phyloP scores from a whole-genome alignment of 2,113 vertebrate genomes.

The Ageneiosus marmoratus region DNA sequence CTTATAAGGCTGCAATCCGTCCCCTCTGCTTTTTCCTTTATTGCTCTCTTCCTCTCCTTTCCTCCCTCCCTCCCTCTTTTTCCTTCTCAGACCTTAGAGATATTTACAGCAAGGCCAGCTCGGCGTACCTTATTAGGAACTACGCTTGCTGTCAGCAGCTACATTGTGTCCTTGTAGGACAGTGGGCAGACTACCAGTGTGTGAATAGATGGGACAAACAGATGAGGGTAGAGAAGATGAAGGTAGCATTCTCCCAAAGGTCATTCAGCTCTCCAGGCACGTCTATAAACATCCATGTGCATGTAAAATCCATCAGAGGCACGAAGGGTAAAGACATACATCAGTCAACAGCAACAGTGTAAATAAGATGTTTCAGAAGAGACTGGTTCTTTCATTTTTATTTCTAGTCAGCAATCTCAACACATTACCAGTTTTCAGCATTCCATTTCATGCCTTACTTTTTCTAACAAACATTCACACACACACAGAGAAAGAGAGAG shows the following conservation, averaged over 20 bases:
- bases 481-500: too few relatives aligned
- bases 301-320: constrained; percentile 21
- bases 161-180: constrained; percentile 65
- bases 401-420: background rate
- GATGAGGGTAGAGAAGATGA: constrained; percentile 57
- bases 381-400: background rate
- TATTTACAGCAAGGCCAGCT: constrained; percentile 75
- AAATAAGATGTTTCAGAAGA: background rate
- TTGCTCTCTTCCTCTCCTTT: constrained; percentile 70
- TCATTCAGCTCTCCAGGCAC: constrained; percentile 35
- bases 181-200: constrained; percentile 64
- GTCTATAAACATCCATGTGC: background rate
- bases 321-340: background rate
- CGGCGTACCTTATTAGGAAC: constrained; percentile 79
- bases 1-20: constrained; percentile 81
- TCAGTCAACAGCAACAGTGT: background rate
- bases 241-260: constrained; percentile 49
- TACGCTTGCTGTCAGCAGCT: constrained; percentile 69
- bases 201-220: constrained; percentile 65
- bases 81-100: constrained; percentile 76
- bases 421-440: constrained; percentile 23
- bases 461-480: background rate
- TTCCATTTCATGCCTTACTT: constrained; percentile 14
- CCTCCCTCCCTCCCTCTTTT: constrained; percentile 57
- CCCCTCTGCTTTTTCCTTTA: constrained; percentile 75